phyloP scores from a whole-genome alignment of 92 coral and sea anemone genomes.

The Palythoa heliodiscus region DNA sequence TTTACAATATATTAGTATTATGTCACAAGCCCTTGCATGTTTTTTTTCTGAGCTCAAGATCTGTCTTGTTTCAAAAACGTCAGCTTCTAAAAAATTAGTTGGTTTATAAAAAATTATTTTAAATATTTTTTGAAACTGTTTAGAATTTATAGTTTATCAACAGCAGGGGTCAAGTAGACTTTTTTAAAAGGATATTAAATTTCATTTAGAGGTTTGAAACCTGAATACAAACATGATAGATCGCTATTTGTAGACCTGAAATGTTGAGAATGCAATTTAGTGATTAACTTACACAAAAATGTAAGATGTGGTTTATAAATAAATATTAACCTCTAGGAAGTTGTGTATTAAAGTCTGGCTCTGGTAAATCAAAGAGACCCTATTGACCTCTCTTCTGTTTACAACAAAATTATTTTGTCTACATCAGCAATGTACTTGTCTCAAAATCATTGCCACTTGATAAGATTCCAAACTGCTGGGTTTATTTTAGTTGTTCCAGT shows the following conservation, averaged over 20 bases:
- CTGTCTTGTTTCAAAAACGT: not conserved
- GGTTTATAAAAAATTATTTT: not conserved
- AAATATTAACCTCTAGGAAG: not conserved
- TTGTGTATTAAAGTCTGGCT: not conserved
- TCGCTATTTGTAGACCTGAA: conserved; percentile 10
- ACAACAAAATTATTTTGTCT: too few relatives aligned
- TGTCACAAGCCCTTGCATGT: not conserved
- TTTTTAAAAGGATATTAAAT: not conserved
- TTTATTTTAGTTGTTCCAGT: too few relatives aligned
- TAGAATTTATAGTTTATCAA: conserved; percentile 5
- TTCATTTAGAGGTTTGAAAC: not conserved
- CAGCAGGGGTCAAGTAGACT: conserved; percentile 20
- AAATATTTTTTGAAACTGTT: not conserved
- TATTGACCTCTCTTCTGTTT: too few relatives aligned
- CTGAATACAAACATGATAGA: conserved; percentile 20
- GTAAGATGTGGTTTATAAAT: not conserved
- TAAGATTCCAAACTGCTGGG: not conserved
- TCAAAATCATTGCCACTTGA: not conserved
- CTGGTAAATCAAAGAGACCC: too few relatives aligned
- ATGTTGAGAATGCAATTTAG: not conserved
- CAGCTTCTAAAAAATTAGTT: not conserved
- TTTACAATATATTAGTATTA: not conserved
- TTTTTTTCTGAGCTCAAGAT: not conserved
- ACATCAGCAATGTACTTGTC: not conserved
- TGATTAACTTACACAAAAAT: not conserved